phyloP scores from a whole-genome alignment of 2,797 vertebrate genomes.

The Parotocinclus haroldoi region DNA sequence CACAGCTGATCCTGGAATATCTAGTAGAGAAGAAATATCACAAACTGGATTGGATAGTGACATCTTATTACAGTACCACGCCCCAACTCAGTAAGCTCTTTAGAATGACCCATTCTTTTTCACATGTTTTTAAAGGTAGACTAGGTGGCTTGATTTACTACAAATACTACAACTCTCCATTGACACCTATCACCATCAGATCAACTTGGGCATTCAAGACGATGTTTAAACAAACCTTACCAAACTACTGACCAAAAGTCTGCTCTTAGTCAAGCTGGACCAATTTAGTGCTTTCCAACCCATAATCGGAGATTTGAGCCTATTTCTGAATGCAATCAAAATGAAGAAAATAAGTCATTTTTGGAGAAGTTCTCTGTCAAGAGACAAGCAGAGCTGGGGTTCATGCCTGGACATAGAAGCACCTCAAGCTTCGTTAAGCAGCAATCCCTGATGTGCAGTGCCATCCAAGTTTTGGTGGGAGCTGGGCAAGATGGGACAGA shows the following conservation, averaged over 20 bases:
- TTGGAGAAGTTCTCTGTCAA: neutral
- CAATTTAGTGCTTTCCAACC: slow-evolving; percentile 1
- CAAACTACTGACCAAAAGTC: neutral
- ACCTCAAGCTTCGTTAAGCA: slow-evolving; percentile 13
- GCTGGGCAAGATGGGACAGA: slow-evolving; percentile 1
- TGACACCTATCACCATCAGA: slow-evolving; percentile 12
- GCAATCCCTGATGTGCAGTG: slow-evolving; percentile 10
- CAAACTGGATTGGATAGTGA: no score
- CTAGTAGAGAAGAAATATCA: no score
- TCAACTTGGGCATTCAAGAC: slow-evolving; percentile 1
- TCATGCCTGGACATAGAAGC: slow-evolving; percentile 6
- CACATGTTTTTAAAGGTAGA: no score
- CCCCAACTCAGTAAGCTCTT: no score
- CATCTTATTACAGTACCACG: no score
- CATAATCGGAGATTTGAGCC: slow-evolving; percentile 10
- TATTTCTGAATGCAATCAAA: neutral
- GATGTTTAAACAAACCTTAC: slow-evolving; percentile 13
- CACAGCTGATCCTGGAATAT: no score
- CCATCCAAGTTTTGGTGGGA: slow-evolving; percentile 11
- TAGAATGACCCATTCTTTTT: no score
- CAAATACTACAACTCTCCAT: no score
- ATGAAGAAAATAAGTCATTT: slow-evolving; percentile 23
- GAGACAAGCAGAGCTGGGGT: slow-evolving; percentile 1
- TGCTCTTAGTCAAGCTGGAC: neutral
- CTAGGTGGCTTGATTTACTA: no score